These are phyloP conservation scores for Bombus difficillimus DNA, from an alignment of 1,140 invertebrate species.

Conservation along the genomic window DNA sequence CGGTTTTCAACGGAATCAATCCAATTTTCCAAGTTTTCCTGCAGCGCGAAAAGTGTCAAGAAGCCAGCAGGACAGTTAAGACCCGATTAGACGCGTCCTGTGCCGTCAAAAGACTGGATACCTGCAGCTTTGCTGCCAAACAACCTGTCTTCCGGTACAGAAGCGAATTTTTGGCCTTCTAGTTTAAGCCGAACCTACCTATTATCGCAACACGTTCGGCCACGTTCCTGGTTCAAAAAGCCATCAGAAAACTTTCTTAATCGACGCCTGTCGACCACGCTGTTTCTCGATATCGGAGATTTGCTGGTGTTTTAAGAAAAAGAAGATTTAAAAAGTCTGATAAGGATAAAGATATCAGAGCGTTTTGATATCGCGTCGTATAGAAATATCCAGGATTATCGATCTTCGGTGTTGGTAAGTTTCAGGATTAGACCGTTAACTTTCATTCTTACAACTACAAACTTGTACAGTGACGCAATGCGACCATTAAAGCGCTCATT, in stretches of 20 bases:
- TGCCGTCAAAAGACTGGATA: conserved; percentile 56
- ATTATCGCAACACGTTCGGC: conserved; percentile 77
- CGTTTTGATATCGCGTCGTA: no score
- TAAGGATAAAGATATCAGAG: no score
- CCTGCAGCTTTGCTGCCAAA: conserved; percentile 54
- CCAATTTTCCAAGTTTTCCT: conserved; percentile 61
- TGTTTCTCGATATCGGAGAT: not conserved
- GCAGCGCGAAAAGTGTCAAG: conserved; percentile 61
- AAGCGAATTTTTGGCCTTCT: conserved; percentile 20
- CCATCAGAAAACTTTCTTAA: not conserved
- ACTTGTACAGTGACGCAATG: no score
- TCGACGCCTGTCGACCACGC: not conserved
- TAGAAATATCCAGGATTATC: no score
- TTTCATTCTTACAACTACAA: no score
- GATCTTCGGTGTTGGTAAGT: no score
- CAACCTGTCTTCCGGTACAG: conserved; percentile 65
- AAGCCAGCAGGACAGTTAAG: conserved; percentile 67
- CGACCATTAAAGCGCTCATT: no score
- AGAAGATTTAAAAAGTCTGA: no score
- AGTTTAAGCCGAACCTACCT: conserved; percentile 68
- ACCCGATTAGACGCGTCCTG: conserved; percentile 69
- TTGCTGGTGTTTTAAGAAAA: no score
- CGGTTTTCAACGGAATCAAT: conserved; percentile 49
- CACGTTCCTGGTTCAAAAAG: conserved; percentile 28
- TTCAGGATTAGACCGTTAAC: no score